phyloP scores from a whole-genome alignment of 2,113 vertebrate genomes.

The Archilochus colubris region DNA sequence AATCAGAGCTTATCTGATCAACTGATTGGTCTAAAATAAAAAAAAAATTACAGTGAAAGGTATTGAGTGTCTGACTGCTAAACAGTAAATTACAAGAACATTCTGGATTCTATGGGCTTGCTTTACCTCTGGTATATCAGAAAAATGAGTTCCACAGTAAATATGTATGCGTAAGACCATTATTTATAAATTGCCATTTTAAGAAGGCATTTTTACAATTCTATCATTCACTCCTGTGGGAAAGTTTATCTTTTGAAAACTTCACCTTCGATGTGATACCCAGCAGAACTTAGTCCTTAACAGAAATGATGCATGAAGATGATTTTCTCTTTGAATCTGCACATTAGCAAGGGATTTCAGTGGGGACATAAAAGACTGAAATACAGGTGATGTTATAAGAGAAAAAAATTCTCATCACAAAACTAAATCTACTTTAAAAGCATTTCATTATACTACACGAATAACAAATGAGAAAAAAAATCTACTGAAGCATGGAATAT shows the following conservation, averaged over 20 bases:
- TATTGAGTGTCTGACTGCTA: not conserved
- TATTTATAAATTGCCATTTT: not conserved
- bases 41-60: not conserved
- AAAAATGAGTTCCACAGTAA: not conserved
- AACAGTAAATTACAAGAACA: not conserved
- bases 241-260: conserved; percentile 28
- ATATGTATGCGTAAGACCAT: not conserved
- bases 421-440: not conserved
- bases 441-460: not conserved
- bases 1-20: not conserved
- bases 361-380: not conserved
- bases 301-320: not conserved
- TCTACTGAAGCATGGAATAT: not conserved
- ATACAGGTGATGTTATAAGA: not conserved
- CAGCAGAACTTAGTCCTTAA: conserved; percentile 9
- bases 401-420: not conserved
- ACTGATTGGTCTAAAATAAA: not conserved
- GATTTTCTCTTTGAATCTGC: not conserved
- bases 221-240: not conserved
- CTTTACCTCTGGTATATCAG: not conserved
- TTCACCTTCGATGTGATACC: not conserved
- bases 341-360: not conserved
- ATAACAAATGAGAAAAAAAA: not conserved
- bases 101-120: not conserved
- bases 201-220: not conserved